These are phyloP conservation scores for Tenrec ecaudatus DNA, from an alignment of 2,113 vertebrate species.

Conservation along the genomic window DNA sequence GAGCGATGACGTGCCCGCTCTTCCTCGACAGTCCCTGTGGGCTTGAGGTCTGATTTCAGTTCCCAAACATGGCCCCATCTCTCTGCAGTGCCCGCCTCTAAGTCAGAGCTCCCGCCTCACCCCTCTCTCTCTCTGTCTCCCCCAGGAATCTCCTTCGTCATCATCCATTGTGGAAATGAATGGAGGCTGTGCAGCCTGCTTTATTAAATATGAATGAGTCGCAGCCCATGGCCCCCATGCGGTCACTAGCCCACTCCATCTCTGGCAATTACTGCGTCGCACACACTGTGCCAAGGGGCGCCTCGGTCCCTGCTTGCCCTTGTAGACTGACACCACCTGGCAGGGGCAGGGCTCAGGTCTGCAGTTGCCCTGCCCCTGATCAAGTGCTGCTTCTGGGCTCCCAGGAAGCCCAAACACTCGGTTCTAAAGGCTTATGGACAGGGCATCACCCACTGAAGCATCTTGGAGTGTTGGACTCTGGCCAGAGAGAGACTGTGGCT, in stretches of 20 bases:
- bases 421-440: not conserved
- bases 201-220: slow-evolving; percentile 85
- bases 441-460: not conserved
- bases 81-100: slow-evolving; percentile 10
- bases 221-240: slow-evolving; percentile 62
- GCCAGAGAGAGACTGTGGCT: not conserved
- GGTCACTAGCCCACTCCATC: slow-evolving; percentile 82
- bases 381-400: slow-evolving; percentile 52
- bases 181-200: slow-evolving; percentile 64
- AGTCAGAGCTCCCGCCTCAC: not conserved
- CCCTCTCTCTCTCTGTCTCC: slow-evolving; percentile 27
- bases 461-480: not conserved
- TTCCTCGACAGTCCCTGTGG: not conserved
- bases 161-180: slow-evolving; percentile 79
- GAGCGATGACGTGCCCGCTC: not conserved
- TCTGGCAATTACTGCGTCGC: slow-evolving; percentile 81
- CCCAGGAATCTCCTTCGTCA: slow-evolving; percentile 69
- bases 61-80: not conserved
- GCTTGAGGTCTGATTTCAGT: not conserved
- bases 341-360: slow-evolving; percentile 67
- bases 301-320: slow-evolving; percentile 73
- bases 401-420: not conserved
- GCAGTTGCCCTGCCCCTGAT: slow-evolving; percentile 46
- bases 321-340: slow-evolving; percentile 72
- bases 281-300: slow-evolving; percentile 81